A percentile compares a stretch with the other conserved stretches of the same genome.
phyloP scores from a whole-genome alignment of 2,113 vertebrate genomes.

The Melierax canorus region DNA sequence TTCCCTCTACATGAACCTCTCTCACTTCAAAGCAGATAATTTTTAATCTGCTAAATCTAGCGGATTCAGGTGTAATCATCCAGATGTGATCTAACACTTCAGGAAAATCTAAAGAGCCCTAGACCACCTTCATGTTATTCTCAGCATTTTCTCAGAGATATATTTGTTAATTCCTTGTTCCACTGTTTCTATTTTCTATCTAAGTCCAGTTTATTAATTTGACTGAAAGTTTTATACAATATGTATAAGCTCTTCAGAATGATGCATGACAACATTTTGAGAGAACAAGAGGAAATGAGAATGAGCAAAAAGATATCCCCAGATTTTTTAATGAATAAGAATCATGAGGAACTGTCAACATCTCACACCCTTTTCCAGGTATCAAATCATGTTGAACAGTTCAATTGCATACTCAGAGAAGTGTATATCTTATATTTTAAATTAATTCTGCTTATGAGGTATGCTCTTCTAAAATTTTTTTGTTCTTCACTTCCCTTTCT shows the following conservation, averaged over 20 bases:
- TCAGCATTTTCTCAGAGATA: neutral
- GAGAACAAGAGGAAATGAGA: neutral
- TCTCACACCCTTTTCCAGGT: neutral
- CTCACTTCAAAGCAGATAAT: neutral
- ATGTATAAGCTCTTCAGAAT: neutral
- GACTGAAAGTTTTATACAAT: neutral
- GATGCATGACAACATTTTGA: neutral
- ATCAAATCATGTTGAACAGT: neutral
- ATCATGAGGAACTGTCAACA: neutral
- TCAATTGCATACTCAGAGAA: neutral
- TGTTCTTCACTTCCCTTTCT: neutral
- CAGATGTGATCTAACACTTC: neutral
- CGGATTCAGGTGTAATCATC: neutral
- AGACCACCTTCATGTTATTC: neutral
- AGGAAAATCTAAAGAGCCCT: neutral
- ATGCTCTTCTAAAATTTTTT: neutral
- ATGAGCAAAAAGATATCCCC: neutral
- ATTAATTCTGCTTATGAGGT: neutral
- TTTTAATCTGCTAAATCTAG: neutral
- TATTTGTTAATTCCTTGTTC: neutral
- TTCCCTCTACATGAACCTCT: neutral
- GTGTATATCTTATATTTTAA: neutral
- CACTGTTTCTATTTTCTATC: neutral
- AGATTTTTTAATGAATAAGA: neutral
- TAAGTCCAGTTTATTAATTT: neutral